Base-by-base conservation (phyloP, 2,888 invertebrate genomes). In the Rhingia campestris region DNA sequence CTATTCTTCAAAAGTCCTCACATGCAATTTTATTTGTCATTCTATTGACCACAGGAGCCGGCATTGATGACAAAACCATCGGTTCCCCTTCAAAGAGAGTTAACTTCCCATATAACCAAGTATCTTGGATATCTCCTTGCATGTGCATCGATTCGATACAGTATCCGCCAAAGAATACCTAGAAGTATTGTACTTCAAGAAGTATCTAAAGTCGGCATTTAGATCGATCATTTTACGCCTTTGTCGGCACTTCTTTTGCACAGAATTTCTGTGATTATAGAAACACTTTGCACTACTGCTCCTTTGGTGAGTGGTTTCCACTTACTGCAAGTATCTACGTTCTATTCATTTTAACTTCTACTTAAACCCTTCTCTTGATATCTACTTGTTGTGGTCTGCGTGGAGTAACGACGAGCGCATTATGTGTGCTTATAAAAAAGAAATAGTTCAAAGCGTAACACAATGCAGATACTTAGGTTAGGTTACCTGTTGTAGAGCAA, bases 211-310 rank as follows among this genome's bases (percentile, higher is more conserved):
- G 58, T 32, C 67, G 58, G 35, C 58, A 66, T 66, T 66, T 75
- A 76, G 61, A 76, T 76, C 37, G 69, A 76, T 76, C 76, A 54
- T 59, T 45, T 54, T 69, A 69, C 61, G 35, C 59, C 67, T 76
- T 76, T 76, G 76, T 69, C 76, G 76, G 76, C 61, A 61, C 37
- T 51, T 35, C 35, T 9, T 49, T 12, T 45, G 43, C 43, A 30
- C 30, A 22, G 37, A 61, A 53, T 59, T 61, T 61, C 49, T 54
- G 45, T 41, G 41, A 32, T 30, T 30, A 58, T 49, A 74, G 56
- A n/a, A 75, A 43, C 76, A 76, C 59, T 76, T 76, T 69, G 53
- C 67, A 54, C 51, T 51, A 49, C 32, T 41, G 59, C 22, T 10
- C 30, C 37, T 22, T 4, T n/a, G 22, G 30, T 56, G 37, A 58